phyloP scores from a whole-genome alignment of 2,113 vertebrate genomes.

The Hippocampus comes region DNA sequence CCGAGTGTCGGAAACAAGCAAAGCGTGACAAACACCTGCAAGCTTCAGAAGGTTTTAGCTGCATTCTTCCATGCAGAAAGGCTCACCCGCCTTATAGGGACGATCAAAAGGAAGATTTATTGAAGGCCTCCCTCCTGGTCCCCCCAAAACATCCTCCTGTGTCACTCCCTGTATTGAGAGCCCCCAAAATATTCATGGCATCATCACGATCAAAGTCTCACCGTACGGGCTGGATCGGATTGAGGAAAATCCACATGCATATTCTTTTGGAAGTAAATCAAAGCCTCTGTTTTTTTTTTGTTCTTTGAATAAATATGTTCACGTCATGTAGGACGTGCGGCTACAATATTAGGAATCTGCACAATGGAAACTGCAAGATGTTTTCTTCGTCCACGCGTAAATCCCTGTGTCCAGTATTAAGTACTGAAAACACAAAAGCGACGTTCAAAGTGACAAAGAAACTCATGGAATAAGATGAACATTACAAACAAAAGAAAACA shows the following conservation, averaged over 20 bases:
- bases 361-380: not conserved
- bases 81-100: not conserved
- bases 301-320: not conserved
- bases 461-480: no score
- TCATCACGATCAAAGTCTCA: not conserved
- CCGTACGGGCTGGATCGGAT: not conserved
- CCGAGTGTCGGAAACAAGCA: conserved; percentile 59
- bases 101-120: not conserved
- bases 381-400: not conserved
- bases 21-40: conserved; percentile 46
- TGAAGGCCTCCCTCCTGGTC: not conserved
- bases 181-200: not conserved
- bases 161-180: not conserved
- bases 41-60: not conserved
- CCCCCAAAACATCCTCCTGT: not conserved
- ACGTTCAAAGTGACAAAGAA: no score
- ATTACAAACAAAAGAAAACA: no score
- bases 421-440: no score
- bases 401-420: not conserved
- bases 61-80: not conserved
- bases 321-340: not conserved
- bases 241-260: conserved; percentile 9
- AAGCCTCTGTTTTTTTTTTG: no score
- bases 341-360: not conserved
- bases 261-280: conserved; percentile 1